Base-by-base conservation (phyloP, 2,888 invertebrate genomes). In the Ochropleura plecta region DNA sequence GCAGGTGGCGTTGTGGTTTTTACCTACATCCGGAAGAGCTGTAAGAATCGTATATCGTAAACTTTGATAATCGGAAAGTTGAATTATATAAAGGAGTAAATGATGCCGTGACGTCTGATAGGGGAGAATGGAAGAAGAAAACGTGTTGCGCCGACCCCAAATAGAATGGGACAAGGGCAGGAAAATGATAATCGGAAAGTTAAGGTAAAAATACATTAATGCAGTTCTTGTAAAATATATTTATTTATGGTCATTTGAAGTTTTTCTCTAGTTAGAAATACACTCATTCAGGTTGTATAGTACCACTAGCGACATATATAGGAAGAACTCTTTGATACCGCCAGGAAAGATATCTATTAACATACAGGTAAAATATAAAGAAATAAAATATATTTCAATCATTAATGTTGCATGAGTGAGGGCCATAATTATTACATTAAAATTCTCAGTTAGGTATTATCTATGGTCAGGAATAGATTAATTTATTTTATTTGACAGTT, bases 201-300 rank as follows among this genome's bases (percentile, higher is more conserved):
- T 44, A 10, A 5, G 10, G 9, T 14, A 49, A 70, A 67, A 83
- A 82, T 16, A 76, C 66, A 64, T 64, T 14, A 20, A n/a, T 42
- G n/a, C 3, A 40, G 18, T 67, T 10, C 71, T 57, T 10, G 55
- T 63, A 71, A 74, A 83, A 80, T 82, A 76, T 84, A 70, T 76
- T 81, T 59, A 48, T 44, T 16, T n/a, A 77, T 77, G 8, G 8
- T 59, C 0, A 3, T 12, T 51, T 40, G 9, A 59, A 14, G 7
- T 46, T 51, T 14, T 8, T 8, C 3, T 10, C 18, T 57, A 66
- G 8, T 14, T 59, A 14, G 8, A 14, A 16, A 40, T 40, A 63
- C 57, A 72, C 14, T 70, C 69, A 30, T 64, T 80, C 30, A 68
- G 10, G 10, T 78, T 81, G 44, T n/a, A 79, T 9, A 70, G 40